Evolutionary conservation across 2,113 vertebrate genomes (phyloP).

Genomic region (mouse (Mus musculus)): GRCm39 chr1:183033501-183034000

Average conservation of each 20-base stretch:
- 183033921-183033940: not conserved
- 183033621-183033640: not conserved
- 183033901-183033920: not conserved
- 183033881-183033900: not conserved
- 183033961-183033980: not conserved
- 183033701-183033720: constrained; percentile 20
- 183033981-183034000: not conserved
- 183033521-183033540: not conserved
- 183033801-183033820: not conserved
- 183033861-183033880: not conserved
- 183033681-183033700: not conserved
- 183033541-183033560: not conserved
- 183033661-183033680: not conserved
- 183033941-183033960: not conserved
- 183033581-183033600: not conserved
- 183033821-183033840: not conserved
- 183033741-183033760: not conserved
- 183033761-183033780: not conserved
- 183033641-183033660: not conserved
- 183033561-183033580: not conserved
- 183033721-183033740: not conserved
- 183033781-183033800: not conserved
- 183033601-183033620: not conserved
- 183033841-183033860: not conserved
- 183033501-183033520: not conserved